Base-by-base conservation (phyloP, 2,113 vertebrate species). In the Sakesphorus luctuosus region DNA sequence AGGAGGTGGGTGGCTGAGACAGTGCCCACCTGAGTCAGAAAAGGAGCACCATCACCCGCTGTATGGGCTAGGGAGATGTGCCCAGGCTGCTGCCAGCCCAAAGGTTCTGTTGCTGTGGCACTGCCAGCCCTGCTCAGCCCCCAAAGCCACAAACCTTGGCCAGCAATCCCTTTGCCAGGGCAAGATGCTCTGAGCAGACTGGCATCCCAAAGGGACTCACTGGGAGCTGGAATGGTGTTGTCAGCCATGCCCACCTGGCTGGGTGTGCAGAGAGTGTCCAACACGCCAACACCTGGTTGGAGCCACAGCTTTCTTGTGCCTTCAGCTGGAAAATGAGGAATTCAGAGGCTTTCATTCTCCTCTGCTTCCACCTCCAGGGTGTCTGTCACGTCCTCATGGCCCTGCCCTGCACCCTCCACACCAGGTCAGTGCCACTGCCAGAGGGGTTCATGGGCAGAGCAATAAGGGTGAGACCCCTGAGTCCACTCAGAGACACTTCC, bases 231-330 rank as follows among this genome's bases (percentile, higher is more conserved):
- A 55, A 40, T 62, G 61, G 7, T 9, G 44, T 26, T 35, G n/a
- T 8, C 3, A 1, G 66, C 35, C 18, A 19, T 38, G 52, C 20
- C 15, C 35, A 44, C 38, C 68, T 20, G 19, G 65, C 12, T 44
- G 56, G 44, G 29, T 18, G 44, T 43, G 46, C 31, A 58, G 23
- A 58, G 23, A 33, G 56, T 1, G 23, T 7, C 13, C 38, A 67
- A 9, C 9, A 2, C 7, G 6, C 13, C 38, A 67, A 9, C 9
- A 2, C 6, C 31, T n/a, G 2, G 0, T 46, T 35, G 17, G 12
- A 74, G 1, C 36, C 72, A 61, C 46, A 46, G 58, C 10, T 72
- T 38, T 33, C 66, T 33, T 9, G 5, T 6, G 43, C 74, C 36
- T 93, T 33, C 36, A 26, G 9, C 44, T 74, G 44, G 10, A 7